These are phyloP conservation scores for Anticlea derivata DNA, from an alignment of 2,888 invertebrate genomes.

Conservation along the genomic window DNA sequence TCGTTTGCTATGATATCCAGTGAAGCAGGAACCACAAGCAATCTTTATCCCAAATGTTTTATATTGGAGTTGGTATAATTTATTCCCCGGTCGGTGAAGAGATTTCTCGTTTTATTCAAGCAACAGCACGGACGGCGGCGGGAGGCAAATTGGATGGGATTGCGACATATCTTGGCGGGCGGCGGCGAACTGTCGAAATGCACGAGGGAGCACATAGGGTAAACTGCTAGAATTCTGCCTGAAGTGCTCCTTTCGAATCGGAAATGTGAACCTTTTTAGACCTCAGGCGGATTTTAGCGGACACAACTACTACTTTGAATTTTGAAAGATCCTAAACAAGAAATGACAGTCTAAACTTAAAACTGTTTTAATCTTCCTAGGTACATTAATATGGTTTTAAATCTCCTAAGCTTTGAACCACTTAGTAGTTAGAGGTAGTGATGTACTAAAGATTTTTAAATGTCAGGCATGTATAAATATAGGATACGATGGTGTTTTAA, in stretches of 20 bases:
- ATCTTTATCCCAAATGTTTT: slow-evolving; percentile 41
- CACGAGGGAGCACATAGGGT: slow-evolving; percentile 65
- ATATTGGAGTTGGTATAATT: slow-evolving; percentile 67
- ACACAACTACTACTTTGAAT: slow-evolving; percentile 17
- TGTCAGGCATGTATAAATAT: slow-evolving; percentile 22
- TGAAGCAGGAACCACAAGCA: slow-evolving; percentile 17
- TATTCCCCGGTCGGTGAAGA: slow-evolving; percentile 68
- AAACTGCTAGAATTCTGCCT: slow-evolving; percentile 69
- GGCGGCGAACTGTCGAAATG: slow-evolving; percentile 71
- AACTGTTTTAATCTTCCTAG: no score
- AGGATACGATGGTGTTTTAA: slow-evolving; percentile 42
- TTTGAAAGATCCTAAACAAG: slow-evolving; percentile 14
- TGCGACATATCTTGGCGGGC: slow-evolving; percentile 77
- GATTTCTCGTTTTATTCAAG: slow-evolving; percentile 78
- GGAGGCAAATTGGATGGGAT: slow-evolving; percentile 79
- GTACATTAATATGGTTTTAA: slow-evolving; percentile 12
- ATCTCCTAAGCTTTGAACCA: no score
- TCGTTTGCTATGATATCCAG: slow-evolving; percentile 14
- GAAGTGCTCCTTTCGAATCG: slow-evolving; percentile 59
- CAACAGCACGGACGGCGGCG: slow-evolving; percentile 65
- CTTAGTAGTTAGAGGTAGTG: no score
- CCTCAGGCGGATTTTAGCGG: slow-evolving; percentile 43
- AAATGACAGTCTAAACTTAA: no score
- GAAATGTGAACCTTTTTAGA: slow-evolving; percentile 63
- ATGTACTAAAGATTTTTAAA: slow-evolving; percentile 16